Evolutionary conservation across 2,888 invertebrate species (phyloP), one percentile per base, ranked within the genome.

Genomic region (Cosmorhoe ocellata): DNA sequence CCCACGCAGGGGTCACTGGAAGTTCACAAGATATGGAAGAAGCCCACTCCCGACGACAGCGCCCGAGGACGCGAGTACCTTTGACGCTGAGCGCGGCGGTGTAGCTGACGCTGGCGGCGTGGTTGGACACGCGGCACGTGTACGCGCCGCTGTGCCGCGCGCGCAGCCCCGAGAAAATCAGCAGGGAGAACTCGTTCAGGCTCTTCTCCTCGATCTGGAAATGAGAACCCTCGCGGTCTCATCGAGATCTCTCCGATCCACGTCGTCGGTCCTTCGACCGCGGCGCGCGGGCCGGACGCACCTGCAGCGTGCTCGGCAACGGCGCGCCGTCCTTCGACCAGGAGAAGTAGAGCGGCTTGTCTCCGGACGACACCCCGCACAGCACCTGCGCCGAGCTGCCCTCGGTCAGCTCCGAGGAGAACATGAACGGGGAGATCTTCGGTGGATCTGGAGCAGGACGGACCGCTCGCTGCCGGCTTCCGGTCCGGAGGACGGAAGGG

Each of bases 391-490:
- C 95, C 43, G 96, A 89, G 74, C 96, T 94, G 62, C 96, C 95
- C 84, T 97, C 94, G 74, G 95, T 94, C 45, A 96, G 90, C 74
- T 95, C 95, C 65, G 94, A 92, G 0, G 97, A 96, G 76, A 97
- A 97, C 44, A 92, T 93, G 81, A 97, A 97, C 26, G 96, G 94
- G 62, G 96, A 96, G 74, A 97, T 94, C 67, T 96, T 93, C n/a
- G 97, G 97, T 2, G 96, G 96, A 87, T 92, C 93, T 93, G 22
- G 18, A 18, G 2, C 18, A 5, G 5, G 18, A 18, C 22, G 22
- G 13, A 27, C 11, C 26, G 7, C 12, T 3, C 11, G 45, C n/a
- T n/a, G n/a, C n/a, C n/a, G n/a, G n/a, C n/a, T n/a, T n/a, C n/a
- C n/a, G n/a, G n/a, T n/a, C n/a, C n/a, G n/a, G n/a, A n/a, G n/a